A percentile compares a stretch with the other conserved stretches of the same genome.
phyloP scores from a whole-genome alignment of 1,140 invertebrate species.

The Drosophila nikananu region DNA sequence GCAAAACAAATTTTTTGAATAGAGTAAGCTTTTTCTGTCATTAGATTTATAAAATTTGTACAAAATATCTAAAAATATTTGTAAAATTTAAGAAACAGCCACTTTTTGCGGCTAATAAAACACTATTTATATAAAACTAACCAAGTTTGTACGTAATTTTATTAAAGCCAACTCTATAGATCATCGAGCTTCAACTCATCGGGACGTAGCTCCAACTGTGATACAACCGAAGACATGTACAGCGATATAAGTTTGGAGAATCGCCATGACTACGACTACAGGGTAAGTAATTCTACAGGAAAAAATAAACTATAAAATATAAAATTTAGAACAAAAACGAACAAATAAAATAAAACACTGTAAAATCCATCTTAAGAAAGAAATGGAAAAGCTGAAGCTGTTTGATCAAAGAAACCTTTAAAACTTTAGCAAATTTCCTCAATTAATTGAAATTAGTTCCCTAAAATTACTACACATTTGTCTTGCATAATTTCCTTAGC shows the following conservation, averaged over 20 bases:
- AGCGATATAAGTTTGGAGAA: constrained; percentile 96
- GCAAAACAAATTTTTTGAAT: no score
- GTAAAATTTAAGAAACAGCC: no score
- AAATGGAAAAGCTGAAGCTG: not conserved
- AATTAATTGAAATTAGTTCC: constrained; percentile 4
- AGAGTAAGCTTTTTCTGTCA: no score
- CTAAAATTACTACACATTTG: constrained; percentile 12
- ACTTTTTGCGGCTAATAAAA: not conserved
- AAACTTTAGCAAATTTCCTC: not conserved
- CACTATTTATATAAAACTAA: not conserved
- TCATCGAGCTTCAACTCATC: constrained; percentile 96
- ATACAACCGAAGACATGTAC: constrained; percentile 96
- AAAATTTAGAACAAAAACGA: no score
- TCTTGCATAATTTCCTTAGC: constrained; percentile 31
- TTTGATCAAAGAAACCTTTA: not conserved
- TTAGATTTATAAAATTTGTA: no score
- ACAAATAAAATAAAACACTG: not conserved
- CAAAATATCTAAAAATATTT: no score
- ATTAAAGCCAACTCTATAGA: constrained; percentile 92
- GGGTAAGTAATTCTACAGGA: constrained; percentile 87
- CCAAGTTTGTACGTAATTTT: not conserved
- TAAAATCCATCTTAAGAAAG: not conserved
- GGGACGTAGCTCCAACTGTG: constrained; percentile 94
- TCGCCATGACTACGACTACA: constrained; percentile 95
- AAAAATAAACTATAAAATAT: not conserved